phyloP scores from a whole-genome alignment of 1,140 invertebrate genomes.

The Panagrolaimus sp. region DNA sequence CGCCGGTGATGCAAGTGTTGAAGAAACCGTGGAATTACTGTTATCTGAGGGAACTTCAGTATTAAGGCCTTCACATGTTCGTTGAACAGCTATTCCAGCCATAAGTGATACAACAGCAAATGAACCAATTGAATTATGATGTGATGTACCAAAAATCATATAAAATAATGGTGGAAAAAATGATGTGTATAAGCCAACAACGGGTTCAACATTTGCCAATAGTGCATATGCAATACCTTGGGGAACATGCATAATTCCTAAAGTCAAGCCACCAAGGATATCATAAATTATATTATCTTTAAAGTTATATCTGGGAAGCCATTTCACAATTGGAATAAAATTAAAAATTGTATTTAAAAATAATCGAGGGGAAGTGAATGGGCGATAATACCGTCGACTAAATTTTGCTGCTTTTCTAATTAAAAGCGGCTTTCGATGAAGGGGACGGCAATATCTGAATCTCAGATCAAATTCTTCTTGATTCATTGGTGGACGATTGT shows the following conservation, averaged over 20 bases:
- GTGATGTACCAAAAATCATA: constrained; percentile 61
- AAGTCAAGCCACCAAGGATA: constrained; percentile 31
- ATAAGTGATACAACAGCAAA: constrained; percentile 19
- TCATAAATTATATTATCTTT: constrained; percentile 26
- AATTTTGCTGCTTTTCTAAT: constrained; percentile 18
- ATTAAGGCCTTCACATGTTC: neutral
- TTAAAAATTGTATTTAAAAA: constrained; percentile 27
- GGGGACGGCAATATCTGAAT: neutral
- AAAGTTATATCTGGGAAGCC: constrained; percentile 29
- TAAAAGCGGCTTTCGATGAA: neutral
- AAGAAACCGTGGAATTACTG: too few relatives aligned
- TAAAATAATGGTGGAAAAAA: constrained; percentile 63
- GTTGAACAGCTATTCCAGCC: neutral
- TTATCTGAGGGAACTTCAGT: too few relatives aligned
- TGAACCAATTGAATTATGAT: constrained; percentile 59
- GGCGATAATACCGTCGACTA: constrained; percentile 14
- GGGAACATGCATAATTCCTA: constrained; percentile 36
- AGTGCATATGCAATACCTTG: constrained; percentile 61
- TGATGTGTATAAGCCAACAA: constrained; percentile 62
- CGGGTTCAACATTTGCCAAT: constrained; percentile 60
- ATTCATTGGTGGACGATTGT: constrained; percentile 7
- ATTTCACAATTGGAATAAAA: constrained; percentile 34
- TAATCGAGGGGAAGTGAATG: neutral
- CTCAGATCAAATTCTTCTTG: constrained; percentile 4
- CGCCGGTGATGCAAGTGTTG: neutral